Percentiles rank a stretch among this genome's conserved stretches.
Conservation (phyloP, 2,888 invertebrate species). For the Chamaedrilus cognettii region DNA sequence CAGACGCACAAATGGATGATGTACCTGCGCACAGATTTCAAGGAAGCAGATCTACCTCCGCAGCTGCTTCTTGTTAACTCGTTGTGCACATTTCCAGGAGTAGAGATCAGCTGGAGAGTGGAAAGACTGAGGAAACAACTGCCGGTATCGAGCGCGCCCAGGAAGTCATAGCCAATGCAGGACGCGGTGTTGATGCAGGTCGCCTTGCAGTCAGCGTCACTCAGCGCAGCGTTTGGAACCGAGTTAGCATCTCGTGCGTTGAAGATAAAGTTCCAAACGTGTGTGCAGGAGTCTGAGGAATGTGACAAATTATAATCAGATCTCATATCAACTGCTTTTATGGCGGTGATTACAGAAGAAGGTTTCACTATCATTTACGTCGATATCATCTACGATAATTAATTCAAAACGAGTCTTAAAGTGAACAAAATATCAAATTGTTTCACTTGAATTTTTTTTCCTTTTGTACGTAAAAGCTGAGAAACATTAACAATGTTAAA, state of each 20-base stretch:
- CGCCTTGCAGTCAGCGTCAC: neutral
- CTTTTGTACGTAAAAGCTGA: no score
- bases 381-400: no score
- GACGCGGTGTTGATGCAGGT: neutral
- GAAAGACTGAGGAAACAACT: neutral
- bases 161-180: neutral
- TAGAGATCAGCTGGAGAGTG: neutral
- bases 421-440: no score
- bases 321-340: neutral
- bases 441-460: no score
- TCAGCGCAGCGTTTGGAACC: neutral
- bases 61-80: neutral
- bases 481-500: no score
- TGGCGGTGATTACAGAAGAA: no score
- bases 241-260: neutral
- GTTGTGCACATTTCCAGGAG: neutral
- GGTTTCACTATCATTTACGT: no score
- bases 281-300: neutral
- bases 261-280: neutral
- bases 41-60: neutral
- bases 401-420: no score
- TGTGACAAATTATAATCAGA: neutral
- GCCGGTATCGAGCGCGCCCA: neutral
- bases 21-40: neutral
- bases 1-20: neutral